Percentiles rank a stretch among this genome's conserved stretches.
Conservation (phyloP, 2,888 invertebrate species). For the Cosmia trapezina region DNA sequence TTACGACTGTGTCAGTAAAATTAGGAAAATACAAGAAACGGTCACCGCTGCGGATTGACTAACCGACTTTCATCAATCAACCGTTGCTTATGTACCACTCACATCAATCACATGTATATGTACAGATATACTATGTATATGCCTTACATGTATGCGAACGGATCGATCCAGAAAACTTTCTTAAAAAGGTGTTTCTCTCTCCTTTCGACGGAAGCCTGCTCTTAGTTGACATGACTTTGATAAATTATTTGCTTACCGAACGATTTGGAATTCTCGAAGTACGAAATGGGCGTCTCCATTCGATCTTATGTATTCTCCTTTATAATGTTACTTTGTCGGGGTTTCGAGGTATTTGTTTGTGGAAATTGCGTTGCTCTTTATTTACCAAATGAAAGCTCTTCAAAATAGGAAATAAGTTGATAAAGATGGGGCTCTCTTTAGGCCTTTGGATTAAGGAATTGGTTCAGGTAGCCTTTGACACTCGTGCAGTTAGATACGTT, state of each 20-base stretch:
- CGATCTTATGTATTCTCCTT: conserved; percentile 39
- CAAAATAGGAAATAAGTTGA: not conserved
- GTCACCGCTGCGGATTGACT: conserved; percentile 65
- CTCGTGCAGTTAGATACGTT: not conserved
- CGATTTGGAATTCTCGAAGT: conserved; percentile 63
- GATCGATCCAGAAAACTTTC: conserved; percentile 77
- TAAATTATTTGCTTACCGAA: conserved; percentile 78
- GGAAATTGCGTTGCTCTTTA: conserved; percentile 21
- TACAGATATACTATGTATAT: not conserved
- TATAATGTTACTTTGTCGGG: conserved; percentile 26
- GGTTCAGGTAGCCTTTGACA: not conserved
- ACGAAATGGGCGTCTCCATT: conserved; percentile 53
- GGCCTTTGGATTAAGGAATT: no score
- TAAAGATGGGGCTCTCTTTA: not conserved
- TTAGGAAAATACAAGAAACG: conserved; percentile 50
- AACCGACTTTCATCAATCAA: conserved; percentile 69
- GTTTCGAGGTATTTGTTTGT: conserved; percentile 41
- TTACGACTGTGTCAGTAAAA: conserved; percentile 35
- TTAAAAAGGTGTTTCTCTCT: conserved; percentile 76
- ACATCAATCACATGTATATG: conserved; percentile 72
- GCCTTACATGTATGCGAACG: conserved; percentile 37
- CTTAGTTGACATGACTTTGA: conserved; percentile 80
- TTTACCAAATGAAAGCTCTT: conserved; percentile 11
- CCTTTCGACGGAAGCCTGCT: conserved; percentile 68
- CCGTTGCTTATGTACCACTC: conserved; percentile 63